Percentiles rank a stretch among this genome's conserved stretches.
These are phyloP conservation scores for Vesta saturnalis DNA, from an alignment of 2,888 invertebrate species.

Conservation along the genomic window DNA sequence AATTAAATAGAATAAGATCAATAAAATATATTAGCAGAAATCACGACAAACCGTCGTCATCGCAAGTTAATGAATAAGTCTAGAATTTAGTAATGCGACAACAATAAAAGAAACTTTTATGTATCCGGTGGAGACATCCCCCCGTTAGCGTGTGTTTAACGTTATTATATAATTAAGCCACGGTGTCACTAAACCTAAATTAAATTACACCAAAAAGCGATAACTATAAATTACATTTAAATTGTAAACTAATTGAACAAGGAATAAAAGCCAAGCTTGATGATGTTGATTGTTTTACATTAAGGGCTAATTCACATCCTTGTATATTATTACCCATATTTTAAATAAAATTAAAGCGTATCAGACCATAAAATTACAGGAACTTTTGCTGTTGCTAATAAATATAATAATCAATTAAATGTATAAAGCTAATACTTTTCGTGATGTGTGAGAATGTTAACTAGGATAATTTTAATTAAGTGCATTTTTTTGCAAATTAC, in stretches of 20 bases:
- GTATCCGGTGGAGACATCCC: constrained; percentile 30
- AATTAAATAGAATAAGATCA: too few relatives aligned
- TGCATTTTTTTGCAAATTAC: neutral
- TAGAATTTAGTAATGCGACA: neutral
- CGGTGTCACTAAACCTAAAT: constrained; percentile 25
- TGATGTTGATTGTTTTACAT: too few relatives aligned
- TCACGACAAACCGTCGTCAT: too few relatives aligned
- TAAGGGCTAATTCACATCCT: too few relatives aligned
- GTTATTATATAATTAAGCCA: constrained; percentile 24
- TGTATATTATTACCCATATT: constrained; percentile 22
- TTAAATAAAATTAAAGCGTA: constrained; percentile 26
- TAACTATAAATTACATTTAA: constrained; percentile 30
- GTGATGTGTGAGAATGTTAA: too few relatives aligned
- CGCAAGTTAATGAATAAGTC: too few relatives aligned
- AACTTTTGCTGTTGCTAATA: constrained; percentile 12
- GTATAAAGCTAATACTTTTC: neutral
- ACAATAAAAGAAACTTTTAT: constrained; percentile 18
- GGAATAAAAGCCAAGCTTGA: constrained; percentile 28
- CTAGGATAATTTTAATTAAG: neutral
- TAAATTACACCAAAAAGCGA: constrained; percentile 34
- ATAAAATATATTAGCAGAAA: too few relatives aligned
- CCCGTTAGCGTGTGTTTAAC: constrained; percentile 27
- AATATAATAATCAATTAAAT: constrained; percentile 28
- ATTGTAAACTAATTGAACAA: constrained; percentile 32
- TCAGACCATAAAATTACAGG: constrained; percentile 35